Percentiles rank a stretch among this genome's conserved stretches.
Conservation (phyloP, 2,113 vertebrate species). For the Paramisgurnus dabryanus region DNA sequence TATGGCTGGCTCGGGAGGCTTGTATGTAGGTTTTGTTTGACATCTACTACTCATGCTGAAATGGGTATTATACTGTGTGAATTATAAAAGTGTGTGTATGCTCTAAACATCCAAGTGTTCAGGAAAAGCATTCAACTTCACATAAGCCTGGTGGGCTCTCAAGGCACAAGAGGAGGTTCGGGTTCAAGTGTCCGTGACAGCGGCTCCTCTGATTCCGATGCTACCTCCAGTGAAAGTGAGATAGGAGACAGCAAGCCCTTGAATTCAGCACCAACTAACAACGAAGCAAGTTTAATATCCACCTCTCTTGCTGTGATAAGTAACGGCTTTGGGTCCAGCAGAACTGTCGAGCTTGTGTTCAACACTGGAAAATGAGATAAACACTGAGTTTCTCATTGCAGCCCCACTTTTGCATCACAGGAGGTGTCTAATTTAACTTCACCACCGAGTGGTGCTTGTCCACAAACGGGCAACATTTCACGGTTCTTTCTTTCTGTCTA, state of each 20-base stretch:
- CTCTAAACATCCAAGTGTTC: slow-evolving; percentile 22
- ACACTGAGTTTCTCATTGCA: not conserved
- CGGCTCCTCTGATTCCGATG: slow-evolving; percentile 21
- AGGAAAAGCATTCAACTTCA: slow-evolving; percentile 1
- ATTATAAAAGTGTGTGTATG: not conserved
- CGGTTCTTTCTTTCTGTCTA: slow-evolving; percentile 12
- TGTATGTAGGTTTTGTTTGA: not conserved
- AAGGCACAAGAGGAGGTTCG: slow-evolving; percentile 32
- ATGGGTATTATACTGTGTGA: not conserved
- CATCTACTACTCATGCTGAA: not conserved
- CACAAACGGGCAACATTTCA: not conserved
- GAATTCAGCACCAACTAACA: slow-evolving; percentile 29
- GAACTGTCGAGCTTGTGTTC: not conserved
- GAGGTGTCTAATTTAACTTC: slow-evolving; percentile 25
- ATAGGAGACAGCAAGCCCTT: slow-evolving; percentile 35
- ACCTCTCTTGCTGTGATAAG: slow-evolving; percentile 38
- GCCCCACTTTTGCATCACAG: not conserved
- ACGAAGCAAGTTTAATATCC: slow-evolving; percentile 19
- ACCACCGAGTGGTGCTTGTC: not conserved
- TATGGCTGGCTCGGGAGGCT: not conserved
- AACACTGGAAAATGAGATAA: not conserved
- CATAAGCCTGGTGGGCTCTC: slow-evolving; percentile 10
- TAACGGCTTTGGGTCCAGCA: slow-evolving; percentile 38
- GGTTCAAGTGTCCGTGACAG: slow-evolving; percentile 54
- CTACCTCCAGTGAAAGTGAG: slow-evolving; percentile 43